Evolutionary conservation across 2,797 vertebrate species (phyloP).

Genomic region (Tadarida brasiliensis): DNA sequence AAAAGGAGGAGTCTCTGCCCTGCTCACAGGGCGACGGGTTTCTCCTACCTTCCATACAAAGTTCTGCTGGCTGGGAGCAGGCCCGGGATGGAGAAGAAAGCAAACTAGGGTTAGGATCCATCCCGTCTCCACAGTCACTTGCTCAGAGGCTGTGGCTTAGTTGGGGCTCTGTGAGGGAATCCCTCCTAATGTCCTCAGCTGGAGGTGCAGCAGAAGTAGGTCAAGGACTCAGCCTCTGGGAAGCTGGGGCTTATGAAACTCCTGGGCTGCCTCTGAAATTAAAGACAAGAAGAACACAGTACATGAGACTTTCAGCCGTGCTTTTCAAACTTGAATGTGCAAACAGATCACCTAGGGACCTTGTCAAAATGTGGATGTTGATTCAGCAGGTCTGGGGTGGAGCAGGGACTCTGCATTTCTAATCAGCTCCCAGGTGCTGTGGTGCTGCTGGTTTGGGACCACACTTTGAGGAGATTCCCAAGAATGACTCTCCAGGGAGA

Average conservation of each 20-base stretch:
- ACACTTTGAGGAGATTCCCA: background rate
- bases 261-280: constrained; percentile 32
- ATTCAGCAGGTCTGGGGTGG: too few species aligned
- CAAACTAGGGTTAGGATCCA: constrained; percentile 88
- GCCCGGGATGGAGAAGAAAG: constrained; percentile 80
- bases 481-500: background rate
- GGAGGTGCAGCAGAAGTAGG: background rate
- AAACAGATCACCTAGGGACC: background rate
- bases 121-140: constrained; percentile 87
- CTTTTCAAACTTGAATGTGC: background rate
- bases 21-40: constrained; percentile 87
- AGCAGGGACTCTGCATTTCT: background rate
- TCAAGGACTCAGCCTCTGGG: background rate
- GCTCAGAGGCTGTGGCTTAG: constrained; percentile 90
- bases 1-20: constrained; percentile 82
- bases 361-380: background rate
- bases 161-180: constrained; percentile 84
- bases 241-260: background rate
- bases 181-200: constrained; percentile 73
- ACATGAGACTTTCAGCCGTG: background rate
- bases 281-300: constrained; percentile 38
- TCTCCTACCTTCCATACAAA: constrained; percentile 86
- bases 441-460: background rate
- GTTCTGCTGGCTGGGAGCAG: constrained; percentile 83
- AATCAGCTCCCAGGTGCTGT: background rate